These are phyloP conservation scores for Lineus longissimus DNA, from an alignment of 1,140 invertebrate species.

Conservation along the genomic window DNA sequence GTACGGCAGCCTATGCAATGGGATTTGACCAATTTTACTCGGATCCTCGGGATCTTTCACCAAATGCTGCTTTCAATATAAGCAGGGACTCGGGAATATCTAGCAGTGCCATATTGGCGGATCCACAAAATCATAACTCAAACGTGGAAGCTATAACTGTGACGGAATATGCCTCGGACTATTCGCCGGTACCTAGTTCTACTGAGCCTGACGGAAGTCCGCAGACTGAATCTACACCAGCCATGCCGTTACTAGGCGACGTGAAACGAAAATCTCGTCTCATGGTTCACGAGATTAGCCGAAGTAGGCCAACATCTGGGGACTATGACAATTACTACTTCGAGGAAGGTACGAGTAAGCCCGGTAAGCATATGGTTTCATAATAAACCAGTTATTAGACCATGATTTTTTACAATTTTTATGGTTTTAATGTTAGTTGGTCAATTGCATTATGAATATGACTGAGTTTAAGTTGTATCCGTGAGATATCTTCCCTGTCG, in stretches of 20 bases:
- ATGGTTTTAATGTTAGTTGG: no score
- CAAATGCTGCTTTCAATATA: conserved; percentile 17
- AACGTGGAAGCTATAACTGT: not conserved
- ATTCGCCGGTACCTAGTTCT: conserved; percentile 22
- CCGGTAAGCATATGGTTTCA: not conserved
- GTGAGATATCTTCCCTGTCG: no score
- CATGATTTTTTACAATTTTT: no score
- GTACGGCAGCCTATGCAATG: conserved; percentile 11
- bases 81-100: conserved; percentile 10
- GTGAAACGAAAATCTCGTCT: conserved; percentile 62
- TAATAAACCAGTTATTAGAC: not conserved
- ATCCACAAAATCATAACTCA: not conserved
- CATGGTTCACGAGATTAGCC: conserved; percentile 61
- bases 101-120: not conserved
- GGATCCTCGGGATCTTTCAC: conserved; percentile 36
- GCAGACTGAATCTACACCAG: conserved; percentile 51
- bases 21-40: conserved; percentile 24
- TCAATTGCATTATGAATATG: no score
- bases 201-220: conserved; percentile 42
- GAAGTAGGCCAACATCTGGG: conserved; percentile 53
- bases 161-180: not conserved
- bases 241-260: conserved; percentile 64
- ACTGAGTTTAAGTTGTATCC: no score
- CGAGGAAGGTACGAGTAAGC: conserved; percentile 11
- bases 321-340: conserved; percentile 39